phyloP scores from a whole-genome alignment of 2,888 invertebrate species.

The Mycalesis mineus region DNA sequence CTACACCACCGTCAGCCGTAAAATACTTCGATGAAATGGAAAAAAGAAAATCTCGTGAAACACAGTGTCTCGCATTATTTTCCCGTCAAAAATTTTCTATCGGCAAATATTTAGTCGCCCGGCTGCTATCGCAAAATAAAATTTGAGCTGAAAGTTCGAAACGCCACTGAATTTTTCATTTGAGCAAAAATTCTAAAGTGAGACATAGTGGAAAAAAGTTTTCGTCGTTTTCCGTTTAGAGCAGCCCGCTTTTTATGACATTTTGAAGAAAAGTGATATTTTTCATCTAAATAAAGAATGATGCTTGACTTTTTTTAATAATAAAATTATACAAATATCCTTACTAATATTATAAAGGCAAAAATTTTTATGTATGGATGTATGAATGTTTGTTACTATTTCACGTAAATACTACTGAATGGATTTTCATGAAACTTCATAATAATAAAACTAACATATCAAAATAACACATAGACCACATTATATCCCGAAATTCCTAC shows the following conservation, averaged over 20 bases:
- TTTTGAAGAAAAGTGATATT: neutral
- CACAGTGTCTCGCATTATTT: neutral
- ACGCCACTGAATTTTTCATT: constrained; percentile 9
- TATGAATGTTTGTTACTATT: too few species aligned
- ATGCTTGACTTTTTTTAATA: too few species aligned
- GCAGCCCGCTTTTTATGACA: neutral
- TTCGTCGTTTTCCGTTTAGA: neutral
- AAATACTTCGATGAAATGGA: neutral
- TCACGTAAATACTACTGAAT: too few species aligned
- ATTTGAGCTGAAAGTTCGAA: constrained; percentile 5
- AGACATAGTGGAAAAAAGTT: neutral
- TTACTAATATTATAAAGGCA: too few species aligned
- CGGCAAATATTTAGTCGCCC: constrained; percentile 1
- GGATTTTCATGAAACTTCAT: too few species aligned
- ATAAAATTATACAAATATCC: too few species aligned
- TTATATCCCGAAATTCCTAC: too few species aligned
- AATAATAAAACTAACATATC: too few species aligned
- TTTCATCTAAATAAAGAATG: neutral
- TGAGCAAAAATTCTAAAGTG: constrained; percentile 11
- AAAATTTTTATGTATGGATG: too few species aligned
- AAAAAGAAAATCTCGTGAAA: neutral
- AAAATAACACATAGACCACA: too few species aligned
- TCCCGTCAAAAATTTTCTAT: neutral
- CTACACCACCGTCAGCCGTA: too few species aligned
- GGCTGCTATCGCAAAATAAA: neutral